A percentile compares a stretch with the other conserved stretches of the same genome.
phyloP scores from a whole-genome alignment of 2,113 vertebrate species.

The Spizaetus ornatus region DNA sequence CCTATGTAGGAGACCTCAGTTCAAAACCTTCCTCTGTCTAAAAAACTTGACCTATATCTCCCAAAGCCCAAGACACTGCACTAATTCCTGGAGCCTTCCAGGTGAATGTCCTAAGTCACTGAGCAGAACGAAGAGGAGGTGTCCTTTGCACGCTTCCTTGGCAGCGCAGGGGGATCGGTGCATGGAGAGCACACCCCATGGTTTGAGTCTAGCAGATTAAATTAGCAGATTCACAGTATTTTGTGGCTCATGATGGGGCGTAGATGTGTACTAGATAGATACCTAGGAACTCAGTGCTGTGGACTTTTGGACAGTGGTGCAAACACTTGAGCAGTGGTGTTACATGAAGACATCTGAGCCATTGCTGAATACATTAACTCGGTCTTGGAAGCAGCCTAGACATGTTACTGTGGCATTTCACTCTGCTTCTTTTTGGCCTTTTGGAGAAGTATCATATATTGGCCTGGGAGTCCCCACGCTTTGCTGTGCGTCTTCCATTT shows the following conservation, averaged over 20 bases:
- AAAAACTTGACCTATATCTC: neutral
- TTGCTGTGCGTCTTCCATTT: neutral
- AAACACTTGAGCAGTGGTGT: neutral
- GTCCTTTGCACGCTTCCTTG: neutral
- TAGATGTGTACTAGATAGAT: neutral
- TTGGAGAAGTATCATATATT: neutral
- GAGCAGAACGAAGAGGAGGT: neutral
- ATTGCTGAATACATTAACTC: neutral
- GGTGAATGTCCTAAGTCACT: rapidly evolving
- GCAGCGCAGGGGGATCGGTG: rapidly evolving
- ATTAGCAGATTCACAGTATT: rapidly evolving
- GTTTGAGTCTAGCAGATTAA: neutral
- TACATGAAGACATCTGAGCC: neutral
- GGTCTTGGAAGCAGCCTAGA: neutral
- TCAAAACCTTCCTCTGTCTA: neutral
- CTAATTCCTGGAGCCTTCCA: neutral
- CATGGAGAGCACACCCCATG: neutral
- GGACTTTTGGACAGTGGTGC: neutral
- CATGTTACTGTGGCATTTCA: neutral
- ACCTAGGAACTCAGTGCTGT: neutral
- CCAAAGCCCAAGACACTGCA: neutral
- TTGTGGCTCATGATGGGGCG: neutral
- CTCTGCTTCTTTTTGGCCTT: neutral
- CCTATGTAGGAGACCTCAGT: neutral
- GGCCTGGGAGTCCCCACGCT: neutral